These are phyloP conservation scores for Pterobdella sp. DNA, from an alignment of 2,888 invertebrate species.

Conservation along the genomic window DNA sequence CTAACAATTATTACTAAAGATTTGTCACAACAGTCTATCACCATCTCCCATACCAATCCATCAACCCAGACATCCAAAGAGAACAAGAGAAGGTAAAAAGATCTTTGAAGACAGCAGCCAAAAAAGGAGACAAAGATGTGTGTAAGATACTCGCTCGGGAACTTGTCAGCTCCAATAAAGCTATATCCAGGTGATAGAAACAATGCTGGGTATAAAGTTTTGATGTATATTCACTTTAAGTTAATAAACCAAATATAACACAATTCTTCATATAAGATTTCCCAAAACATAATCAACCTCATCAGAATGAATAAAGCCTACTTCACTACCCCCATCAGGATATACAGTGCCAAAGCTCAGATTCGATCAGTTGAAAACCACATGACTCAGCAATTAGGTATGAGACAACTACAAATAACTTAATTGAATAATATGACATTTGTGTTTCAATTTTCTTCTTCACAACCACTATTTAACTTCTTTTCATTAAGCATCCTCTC, in stretches of 20 bases:
- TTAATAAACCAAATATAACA: too few relatives aligned
- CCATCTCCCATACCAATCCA: too few relatives aligned
- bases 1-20: too few relatives aligned
- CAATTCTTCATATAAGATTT: too few relatives aligned
- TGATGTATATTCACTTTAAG: too few relatives aligned
- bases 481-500: not conserved
- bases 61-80: constrained; percentile 69
- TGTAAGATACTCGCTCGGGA: constrained; percentile 88
- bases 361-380: constrained; percentile 89
- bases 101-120: constrained; percentile 86
- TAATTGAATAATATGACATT: too few relatives aligned
- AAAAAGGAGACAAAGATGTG: constrained; percentile 86
- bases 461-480: not conserved
- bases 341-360: constrained; percentile 92
- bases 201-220: too few relatives aligned
- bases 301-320: too few relatives aligned
- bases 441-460: not conserved
- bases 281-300: too few relatives aligned
- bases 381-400: constrained; percentile 82
- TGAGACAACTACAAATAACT: too few relatives aligned
- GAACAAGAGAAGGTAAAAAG: constrained; percentile 94
- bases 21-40: too few relatives aligned
- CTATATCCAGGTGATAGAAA: constrained; percentile 57
- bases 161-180: constrained; percentile 75
- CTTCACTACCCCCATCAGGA: constrained; percentile 57